Percentiles rank a stretch among this genome's conserved stretches.
phyloP scores from a whole-genome alignment of 2,888 invertebrate genomes.

The Yponomeuta cagnagella region DNA sequence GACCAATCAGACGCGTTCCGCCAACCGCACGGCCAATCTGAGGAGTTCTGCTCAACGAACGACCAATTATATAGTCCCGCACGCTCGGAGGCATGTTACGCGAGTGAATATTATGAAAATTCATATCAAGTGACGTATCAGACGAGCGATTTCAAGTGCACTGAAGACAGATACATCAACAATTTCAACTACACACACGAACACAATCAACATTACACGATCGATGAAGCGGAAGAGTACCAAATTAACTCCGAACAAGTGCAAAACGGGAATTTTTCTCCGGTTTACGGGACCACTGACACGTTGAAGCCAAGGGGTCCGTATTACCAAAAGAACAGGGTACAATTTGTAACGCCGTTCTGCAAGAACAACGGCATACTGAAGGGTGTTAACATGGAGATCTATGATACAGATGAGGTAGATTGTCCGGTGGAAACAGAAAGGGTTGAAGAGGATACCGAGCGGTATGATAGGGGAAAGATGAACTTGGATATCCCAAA shows the following conservation, averaged over 20 bases:
- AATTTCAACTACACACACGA: conserved; percentile 42
- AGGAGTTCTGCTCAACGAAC: conserved; percentile 39
- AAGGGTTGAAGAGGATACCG: conserved; percentile 28
- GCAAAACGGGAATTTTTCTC: conserved; percentile 38
- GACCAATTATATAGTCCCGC: conserved; percentile 39
- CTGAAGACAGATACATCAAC: conserved; percentile 53
- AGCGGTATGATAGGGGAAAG: conserved; percentile 59
- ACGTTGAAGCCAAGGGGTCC: conserved; percentile 67
- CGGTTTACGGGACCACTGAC: conserved; percentile 45
- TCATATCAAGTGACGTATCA: conserved; percentile 30
- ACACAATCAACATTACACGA: conserved; percentile 39
- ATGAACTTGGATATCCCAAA: conserved; percentile 66
- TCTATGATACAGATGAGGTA: conserved; percentile 65
- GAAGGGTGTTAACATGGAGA: conserved; percentile 53
- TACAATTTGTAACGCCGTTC: conserved; percentile 64
- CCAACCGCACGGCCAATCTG: conserved; percentile 39
- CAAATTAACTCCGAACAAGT: conserved; percentile 39
- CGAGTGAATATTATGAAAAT: conserved; percentile 14
- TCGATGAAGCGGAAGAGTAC: conserved; percentile 62
- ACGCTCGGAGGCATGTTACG: conserved; percentile 15
- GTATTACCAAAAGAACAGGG: conserved; percentile 55
- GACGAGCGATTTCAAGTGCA: conserved; percentile 31
- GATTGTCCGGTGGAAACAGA: conserved; percentile 40
- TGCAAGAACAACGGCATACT: conserved; percentile 49
- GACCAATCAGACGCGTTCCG: conserved; percentile 33